phyloP scores from a whole-genome alignment of 92 coral and sea anemone species.

The Virgularia gustaviana region DNA sequence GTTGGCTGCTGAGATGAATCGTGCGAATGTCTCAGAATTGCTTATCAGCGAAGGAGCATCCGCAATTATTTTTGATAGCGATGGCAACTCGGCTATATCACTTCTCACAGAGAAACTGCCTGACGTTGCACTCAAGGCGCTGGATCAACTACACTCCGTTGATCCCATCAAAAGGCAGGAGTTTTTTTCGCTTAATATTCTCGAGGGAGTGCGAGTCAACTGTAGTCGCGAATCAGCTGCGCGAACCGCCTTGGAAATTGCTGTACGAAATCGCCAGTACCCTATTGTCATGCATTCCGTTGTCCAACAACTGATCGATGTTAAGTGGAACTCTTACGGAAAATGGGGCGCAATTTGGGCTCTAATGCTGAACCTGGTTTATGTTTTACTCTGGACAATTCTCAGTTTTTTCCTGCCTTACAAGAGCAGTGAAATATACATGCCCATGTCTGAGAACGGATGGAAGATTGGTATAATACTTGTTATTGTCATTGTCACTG shows the following conservation, averaged over 20 bases:
- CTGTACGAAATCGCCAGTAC: slow-evolving; percentile 55
- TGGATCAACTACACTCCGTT: slow-evolving; percentile 60
- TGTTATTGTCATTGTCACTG: slow-evolving; percentile 61
- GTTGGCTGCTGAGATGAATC: slow-evolving; percentile 95
- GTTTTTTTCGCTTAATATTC: slow-evolving; percentile 54
- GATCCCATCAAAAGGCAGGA: slow-evolving; percentile 59
- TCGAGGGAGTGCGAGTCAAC: slow-evolving; percentile 42
- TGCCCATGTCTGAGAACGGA: slow-evolving; percentile 38
- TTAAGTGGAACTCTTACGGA: slow-evolving; percentile 58
- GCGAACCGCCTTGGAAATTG: slow-evolving; percentile 57
- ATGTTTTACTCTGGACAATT: slow-evolving; percentile 50
- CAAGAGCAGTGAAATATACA: slow-evolving; percentile 23
- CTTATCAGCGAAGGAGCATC: slow-evolving; percentile 61
- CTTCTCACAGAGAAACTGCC: slow-evolving; percentile 62
- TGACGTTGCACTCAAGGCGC: slow-evolving; percentile 55
- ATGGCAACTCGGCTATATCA: slow-evolving; percentile 59
- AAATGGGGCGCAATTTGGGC: slow-evolving; percentile 37
- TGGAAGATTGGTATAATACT: slow-evolving; percentile 61
- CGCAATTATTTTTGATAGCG: slow-evolving; percentile 55
- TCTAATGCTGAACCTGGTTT: slow-evolving; percentile 51
- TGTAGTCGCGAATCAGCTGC: slow-evolving; percentile 26
- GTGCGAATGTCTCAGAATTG: slow-evolving; percentile 70
- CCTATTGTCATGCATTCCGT: slow-evolving; percentile 64
- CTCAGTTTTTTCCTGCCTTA: slow-evolving; percentile 44
- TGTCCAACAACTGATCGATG: slow-evolving; percentile 60